A percentile compares a stretch with the other conserved stretches of the same genome.
phyloP scores from a whole-genome alignment of 2,888 invertebrate genomes.

The Drosophila histrio region DNA sequence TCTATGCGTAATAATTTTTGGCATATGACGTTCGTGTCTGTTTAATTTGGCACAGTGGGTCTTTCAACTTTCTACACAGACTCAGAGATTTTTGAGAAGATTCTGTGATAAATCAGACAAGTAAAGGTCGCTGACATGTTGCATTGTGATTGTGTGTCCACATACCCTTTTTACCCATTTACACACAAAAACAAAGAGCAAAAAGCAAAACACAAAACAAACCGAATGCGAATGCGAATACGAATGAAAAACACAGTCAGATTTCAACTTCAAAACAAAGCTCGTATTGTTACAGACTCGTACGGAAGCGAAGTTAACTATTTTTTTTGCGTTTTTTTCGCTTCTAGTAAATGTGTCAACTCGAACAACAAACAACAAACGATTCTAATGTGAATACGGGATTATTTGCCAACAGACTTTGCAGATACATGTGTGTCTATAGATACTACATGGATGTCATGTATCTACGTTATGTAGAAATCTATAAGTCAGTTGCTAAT shows the following conservation, averaged over 20 bases:
- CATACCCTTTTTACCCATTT: constrained; percentile 44
- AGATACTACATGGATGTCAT: too few relatives aligned
- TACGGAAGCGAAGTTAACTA: constrained; percentile 54
- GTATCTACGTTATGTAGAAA: constrained; percentile 10
- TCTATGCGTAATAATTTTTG: not conserved
- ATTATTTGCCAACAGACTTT: constrained; percentile 45
- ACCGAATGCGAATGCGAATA: constrained; percentile 28
- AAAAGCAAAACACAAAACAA: not conserved
- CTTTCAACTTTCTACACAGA: constrained; percentile 33
- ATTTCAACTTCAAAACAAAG: constrained; percentile 49
- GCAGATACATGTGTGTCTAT: constrained; percentile 13
- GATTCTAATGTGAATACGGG: constrained; percentile 29
- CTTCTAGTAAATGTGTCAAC: constrained; percentile 45
- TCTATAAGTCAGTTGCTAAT: constrained; percentile 52
- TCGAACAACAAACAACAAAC: constrained; percentile 27
- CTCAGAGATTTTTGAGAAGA: constrained; percentile 9
- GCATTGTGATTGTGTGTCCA: constrained; percentile 40
- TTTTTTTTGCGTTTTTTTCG: constrained; percentile 16
- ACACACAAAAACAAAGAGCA: constrained; percentile 17
- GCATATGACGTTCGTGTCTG: constrained; percentile 1
- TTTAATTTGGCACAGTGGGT: constrained; percentile 37
- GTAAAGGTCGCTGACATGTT: constrained; percentile 73
- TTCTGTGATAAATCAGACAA: constrained; percentile 46
- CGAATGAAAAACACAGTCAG: constrained; percentile 33
- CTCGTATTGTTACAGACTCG: constrained; percentile 41